Base-by-base conservation (phyloP, 2,888 invertebrate species). In the Gastrophysa polygoni region DNA sequence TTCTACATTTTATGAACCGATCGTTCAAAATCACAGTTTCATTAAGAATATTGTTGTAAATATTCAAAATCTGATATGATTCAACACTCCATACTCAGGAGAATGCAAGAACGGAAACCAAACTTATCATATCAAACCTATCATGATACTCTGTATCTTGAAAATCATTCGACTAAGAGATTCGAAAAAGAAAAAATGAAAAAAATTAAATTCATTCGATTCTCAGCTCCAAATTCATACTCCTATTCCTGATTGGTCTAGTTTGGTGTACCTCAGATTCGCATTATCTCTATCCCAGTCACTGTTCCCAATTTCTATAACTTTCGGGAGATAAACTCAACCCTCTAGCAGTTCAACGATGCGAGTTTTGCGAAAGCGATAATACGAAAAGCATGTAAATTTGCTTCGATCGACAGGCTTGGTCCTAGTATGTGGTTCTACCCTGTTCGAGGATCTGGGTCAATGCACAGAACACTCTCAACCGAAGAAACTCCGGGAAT, bases 341-440 rank as follows among this genome's bases (percentile, higher is more conserved):
- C 62, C 60, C 66, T 60, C 54, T 29, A 56, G 50, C 62, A 34
- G 58, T 52, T 61, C 61, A 57, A 29, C 60, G 63, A 61, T 49
- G 63, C 63, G 63, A 64, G 60, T 63, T 58, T 60, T 46, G 59
- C 58, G 60, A 56, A 58, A 52, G 29, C 52, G 63, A 60, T 66
- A 61, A 66, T 66, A 63, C 50, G 54, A 61, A 66, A 66, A 66
- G 61, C 61, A 66, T 66, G 66, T 66, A 66, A 66, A 66, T 66
- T 61, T 61, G 50, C 55, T 61, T 59, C 61, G 61, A 63, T 66
- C 58, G 55, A 32, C 24, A 29, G 44, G 51, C 52, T 54, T 46
- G 50, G 52, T 49, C 44, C 51, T 57, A 38, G 57, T 32, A 11
- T 32, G 8, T 56, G 57, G 59, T 14, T 54, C 49, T 49, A n/a